These are phyloP conservation scores for Ranitomeya imitator DNA, from an alignment of 2,113 vertebrate genomes.

Conservation along the genomic window DNA sequence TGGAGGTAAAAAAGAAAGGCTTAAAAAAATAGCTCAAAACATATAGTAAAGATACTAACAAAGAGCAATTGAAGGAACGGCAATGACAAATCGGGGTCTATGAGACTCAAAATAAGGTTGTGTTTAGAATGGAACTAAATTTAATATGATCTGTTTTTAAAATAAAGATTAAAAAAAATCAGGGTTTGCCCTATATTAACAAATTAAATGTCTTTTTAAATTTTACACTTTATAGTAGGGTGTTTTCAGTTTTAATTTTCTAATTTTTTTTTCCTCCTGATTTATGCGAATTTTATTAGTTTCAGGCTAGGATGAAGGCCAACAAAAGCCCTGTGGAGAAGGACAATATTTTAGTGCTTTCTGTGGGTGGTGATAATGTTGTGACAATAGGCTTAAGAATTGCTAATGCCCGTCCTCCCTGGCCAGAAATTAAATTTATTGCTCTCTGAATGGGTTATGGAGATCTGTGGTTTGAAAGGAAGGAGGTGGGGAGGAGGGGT, in stretches of 20 bases:
- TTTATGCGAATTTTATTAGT: neutral
- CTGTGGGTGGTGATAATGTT: constrained; percentile 14
- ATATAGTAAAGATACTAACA: too few species aligned
- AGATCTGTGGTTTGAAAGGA: neutral
- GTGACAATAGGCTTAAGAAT: constrained; percentile 38
- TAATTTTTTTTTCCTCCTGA: neutral
- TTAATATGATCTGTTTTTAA: too few species aligned
- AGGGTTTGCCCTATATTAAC: too few species aligned
- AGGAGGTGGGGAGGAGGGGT: too few species aligned
- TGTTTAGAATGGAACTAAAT: too few species aligned
- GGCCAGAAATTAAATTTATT: constrained; percentile 20
- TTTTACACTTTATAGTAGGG: neutral
- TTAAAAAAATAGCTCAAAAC: too few species aligned
- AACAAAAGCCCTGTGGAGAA: neutral
- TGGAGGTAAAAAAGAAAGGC: too few species aligned
- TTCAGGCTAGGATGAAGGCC: neutral
- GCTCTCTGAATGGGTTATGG: neutral
- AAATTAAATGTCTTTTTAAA: neutral
- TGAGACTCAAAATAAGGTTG: too few species aligned
- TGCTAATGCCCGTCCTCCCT: constrained; percentile 14
- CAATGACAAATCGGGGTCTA: too few species aligned
- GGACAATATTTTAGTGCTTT: constrained; percentile 20
- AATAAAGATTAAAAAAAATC: too few species aligned
- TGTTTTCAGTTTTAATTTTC: neutral
- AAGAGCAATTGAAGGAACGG: too few species aligned